Evolutionary conservation across 1,140 invertebrate genomes (phyloP).

Genomic region (Euschistus heros): DNA sequence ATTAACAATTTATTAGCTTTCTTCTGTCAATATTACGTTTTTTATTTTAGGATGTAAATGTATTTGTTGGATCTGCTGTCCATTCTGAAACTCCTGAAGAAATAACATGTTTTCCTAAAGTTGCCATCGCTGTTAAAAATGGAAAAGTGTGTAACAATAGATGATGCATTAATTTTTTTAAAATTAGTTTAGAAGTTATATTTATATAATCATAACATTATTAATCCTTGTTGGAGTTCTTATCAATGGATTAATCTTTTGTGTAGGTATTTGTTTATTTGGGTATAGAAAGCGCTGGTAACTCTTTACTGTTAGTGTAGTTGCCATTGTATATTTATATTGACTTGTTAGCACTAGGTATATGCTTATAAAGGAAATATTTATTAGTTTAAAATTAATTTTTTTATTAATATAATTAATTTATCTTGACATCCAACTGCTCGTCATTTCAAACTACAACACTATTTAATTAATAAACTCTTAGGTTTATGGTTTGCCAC

Average conservation of each 20-base stretch:
- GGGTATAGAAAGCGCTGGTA: neutral
- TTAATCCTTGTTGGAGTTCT: neutral
- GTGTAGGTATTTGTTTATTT: neutral
- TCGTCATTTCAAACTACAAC: too few species aligned
- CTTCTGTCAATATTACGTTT: too few species aligned
- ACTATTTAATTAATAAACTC: too few species aligned
- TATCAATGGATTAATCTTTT: neutral
- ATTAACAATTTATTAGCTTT: too few species aligned
- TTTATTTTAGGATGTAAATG: conserved; percentile 5
- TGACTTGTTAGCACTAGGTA: too few species aligned
- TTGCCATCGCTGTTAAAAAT: conserved; percentile 15
- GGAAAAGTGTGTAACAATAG: conserved; percentile 19
- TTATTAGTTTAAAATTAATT: too few species aligned
- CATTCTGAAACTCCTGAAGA: conserved; percentile 3
- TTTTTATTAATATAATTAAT: too few species aligned
- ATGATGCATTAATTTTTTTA: neutral
- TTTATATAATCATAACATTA: neutral
- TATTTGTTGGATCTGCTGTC: conserved; percentile 19
- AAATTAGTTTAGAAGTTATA: neutral
- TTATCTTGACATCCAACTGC: too few species aligned
- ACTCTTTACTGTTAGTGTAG: neutral
- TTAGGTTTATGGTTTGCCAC: too few species aligned
- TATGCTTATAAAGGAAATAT: too few species aligned
- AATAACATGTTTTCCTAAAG: conserved; percentile 7
- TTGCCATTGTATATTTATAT: too few species aligned